Evolutionary conservation across 2,113 vertebrate genomes (phyloP).

Genomic region (Lipotes vexillifer): DNA sequence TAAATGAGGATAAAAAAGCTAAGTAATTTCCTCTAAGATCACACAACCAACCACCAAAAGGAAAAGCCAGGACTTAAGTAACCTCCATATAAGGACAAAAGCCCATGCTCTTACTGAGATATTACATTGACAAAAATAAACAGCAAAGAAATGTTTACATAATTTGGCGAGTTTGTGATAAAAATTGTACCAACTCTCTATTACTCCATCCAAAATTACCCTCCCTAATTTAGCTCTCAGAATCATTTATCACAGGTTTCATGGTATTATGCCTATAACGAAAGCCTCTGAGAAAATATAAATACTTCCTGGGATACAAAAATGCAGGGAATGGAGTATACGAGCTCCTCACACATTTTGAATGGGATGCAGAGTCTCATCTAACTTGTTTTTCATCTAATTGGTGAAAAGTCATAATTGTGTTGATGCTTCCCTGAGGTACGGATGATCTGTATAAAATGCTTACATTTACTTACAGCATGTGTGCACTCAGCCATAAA

Average conservation of each 20-base stretch:
- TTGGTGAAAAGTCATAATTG: constrained; percentile 4
- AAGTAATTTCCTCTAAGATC: neutral
- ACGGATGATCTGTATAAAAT: neutral
- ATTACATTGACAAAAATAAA: neutral
- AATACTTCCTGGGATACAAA: neutral
- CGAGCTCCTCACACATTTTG: neutral
- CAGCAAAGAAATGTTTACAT: neutral
- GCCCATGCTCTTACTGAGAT: neutral
- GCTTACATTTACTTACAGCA: neutral
- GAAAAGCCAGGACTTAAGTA: neutral
- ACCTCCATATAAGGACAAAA: neutral
- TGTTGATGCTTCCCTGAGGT: neutral
- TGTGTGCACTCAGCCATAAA: neutral
- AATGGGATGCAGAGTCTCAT: neutral
- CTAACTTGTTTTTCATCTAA: neutral
- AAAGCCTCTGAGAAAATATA: neutral
- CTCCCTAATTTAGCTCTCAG: neutral
- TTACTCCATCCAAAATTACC: neutral
- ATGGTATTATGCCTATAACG: neutral
- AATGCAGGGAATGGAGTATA: neutral
- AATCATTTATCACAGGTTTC: neutral
- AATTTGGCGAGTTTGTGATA: neutral
- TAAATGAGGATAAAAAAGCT: neutral
- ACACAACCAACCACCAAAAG: neutral
- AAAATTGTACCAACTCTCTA: neutral